phyloP scores from a whole-genome alignment of 2,888 invertebrate species.

The Junonia oenone region DNA sequence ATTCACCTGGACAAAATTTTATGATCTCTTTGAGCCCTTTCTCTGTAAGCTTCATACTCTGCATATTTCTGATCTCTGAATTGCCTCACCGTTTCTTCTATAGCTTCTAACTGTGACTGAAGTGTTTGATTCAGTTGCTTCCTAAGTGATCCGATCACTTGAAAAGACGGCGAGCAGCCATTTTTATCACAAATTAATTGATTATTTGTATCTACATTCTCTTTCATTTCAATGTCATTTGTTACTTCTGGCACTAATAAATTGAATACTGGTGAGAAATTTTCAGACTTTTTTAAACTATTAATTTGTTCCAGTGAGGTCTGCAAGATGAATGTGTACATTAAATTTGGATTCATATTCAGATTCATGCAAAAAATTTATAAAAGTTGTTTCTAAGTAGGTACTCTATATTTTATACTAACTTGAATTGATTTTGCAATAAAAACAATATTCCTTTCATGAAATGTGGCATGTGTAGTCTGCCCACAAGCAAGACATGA shows the following conservation, averaged over 20 bases:
- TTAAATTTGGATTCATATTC: background rate
- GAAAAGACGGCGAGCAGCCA: slow-evolving; percentile 70
- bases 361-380: background rate
- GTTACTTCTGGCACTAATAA: slow-evolving; percentile 81
- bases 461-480: slow-evolving; percentile 81
- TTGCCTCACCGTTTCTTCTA: slow-evolving; percentile 87
- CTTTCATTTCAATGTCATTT: slow-evolving; percentile 73
- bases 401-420: slow-evolving; percentile 4
- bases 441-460: slow-evolving; percentile 76
- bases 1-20: slow-evolving; percentile 81
- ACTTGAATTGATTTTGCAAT: slow-evolving; percentile 80
- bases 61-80: slow-evolving; percentile 88
- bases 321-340: slow-evolving; percentile 48
- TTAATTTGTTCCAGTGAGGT: slow-evolving; percentile 80
- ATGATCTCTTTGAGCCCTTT: slow-evolving; percentile 86
- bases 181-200: slow-evolving; percentile 49
- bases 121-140: slow-evolving; percentile 84
- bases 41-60: slow-evolving; percentile 85
- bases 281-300: slow-evolving; percentile 80
- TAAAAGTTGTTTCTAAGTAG: background rate
- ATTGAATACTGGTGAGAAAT: slow-evolving; percentile 86
- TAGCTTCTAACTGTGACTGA: slow-evolving; percentile 83
- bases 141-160: slow-evolving; percentile 80
- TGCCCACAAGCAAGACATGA: slow-evolving; percentile 83
- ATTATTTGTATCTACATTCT: slow-evolving; percentile 67